A percentile compares a stretch with the other conserved stretches of the same genome.
These are phyloP conservation scores for Dasypus novemcinctus DNA, from an alignment of 2,113 vertebrate genomes.

Conservation along the genomic window DNA sequence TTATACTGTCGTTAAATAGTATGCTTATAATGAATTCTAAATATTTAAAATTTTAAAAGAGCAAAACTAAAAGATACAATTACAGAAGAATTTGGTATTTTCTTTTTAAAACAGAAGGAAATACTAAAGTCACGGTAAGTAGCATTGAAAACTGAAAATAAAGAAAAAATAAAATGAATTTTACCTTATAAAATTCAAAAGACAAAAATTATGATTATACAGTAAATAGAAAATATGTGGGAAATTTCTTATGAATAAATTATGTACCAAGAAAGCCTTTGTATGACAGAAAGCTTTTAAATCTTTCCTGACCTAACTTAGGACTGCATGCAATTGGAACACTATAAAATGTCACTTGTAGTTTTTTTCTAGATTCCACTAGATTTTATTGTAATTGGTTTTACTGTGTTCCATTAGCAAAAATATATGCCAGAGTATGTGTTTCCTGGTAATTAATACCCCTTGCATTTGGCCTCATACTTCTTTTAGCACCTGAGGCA, in stretches of 20 bases:
- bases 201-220: not conserved
- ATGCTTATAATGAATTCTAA: not conserved
- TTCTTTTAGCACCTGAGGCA: slow-evolving; percentile 20
- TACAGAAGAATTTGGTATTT: not conserved
- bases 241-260: not conserved
- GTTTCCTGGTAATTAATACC: slow-evolving; percentile 27
- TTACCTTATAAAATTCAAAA: not conserved
- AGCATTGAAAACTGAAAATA: not conserved
- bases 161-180: not conserved
- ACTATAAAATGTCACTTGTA: slow-evolving; percentile 53
- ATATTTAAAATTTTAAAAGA: not conserved
- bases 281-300: not conserved
- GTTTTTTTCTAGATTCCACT: not conserved
- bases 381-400: slow-evolving; percentile 47
- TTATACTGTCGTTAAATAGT: not conserved
- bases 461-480: slow-evolving; percentile 52
- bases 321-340: not conserved
- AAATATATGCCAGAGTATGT: not conserved
- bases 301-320: not conserved
- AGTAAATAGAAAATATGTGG: not conserved
- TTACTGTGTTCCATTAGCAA: slow-evolving; percentile 52
- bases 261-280: not conserved
- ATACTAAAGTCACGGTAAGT: not conserved
- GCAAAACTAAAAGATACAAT: not conserved
- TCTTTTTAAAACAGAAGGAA: not conserved